Evolutionary conservation across 2,888 invertebrate species (phyloP).

Genomic region (Bugula neritina): DNA sequence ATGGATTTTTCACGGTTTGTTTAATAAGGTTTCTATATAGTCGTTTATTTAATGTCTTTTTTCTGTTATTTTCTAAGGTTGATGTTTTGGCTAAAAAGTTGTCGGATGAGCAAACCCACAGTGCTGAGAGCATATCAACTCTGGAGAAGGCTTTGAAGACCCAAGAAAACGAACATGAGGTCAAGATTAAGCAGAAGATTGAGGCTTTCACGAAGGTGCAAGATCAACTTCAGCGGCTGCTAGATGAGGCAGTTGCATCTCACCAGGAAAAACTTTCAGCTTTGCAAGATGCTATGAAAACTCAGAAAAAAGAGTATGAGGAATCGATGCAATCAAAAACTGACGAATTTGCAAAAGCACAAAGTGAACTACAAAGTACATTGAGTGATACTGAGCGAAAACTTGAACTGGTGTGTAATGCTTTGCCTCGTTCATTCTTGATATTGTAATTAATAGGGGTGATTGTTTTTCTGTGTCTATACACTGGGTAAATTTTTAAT

Average conservation of each 20-base stretch:
- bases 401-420: constrained; percentile 4
- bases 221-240: background rate
- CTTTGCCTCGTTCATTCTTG: no score
- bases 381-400: background rate
- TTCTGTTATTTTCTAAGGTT: background rate
- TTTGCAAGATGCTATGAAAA: background rate
- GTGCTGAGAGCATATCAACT: background rate
- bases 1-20: no score
- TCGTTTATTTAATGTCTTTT: no score
- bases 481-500: no score
- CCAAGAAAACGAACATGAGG: background rate
- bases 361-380: background rate
- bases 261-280: background rate
- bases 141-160: background rate
- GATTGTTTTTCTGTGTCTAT: no score
- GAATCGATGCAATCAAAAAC: background rate
- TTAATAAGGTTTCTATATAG: no score
- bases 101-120: background rate
- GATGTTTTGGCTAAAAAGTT: background rate
- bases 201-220: background rate
- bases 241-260: background rate
- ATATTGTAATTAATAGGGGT: no score
- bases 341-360: background rate
- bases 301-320: background rate
- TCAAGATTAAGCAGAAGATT: background rate